These are phyloP conservation scores for Dicyrtoma fusca DNA, from an alignment of 2,888 invertebrate species.

Conservation along the genomic window DNA sequence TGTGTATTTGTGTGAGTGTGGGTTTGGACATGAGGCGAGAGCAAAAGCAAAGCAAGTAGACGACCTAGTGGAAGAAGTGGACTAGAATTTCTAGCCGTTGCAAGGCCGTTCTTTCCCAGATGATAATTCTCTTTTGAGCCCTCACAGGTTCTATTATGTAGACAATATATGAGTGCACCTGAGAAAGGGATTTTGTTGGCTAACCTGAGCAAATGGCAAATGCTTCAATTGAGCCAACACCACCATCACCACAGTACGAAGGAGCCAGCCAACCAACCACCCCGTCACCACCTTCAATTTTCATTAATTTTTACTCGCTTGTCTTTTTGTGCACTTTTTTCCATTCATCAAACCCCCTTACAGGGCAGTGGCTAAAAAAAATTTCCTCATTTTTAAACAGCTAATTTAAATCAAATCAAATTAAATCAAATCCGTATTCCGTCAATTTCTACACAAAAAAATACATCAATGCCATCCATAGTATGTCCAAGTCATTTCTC, in stretches of 20 bases:
- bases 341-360: background rate
- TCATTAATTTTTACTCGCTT: constrained; percentile 7
- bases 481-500: too few species aligned
- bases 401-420: too few species aligned
- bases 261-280: background rate
- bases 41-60: constrained; percentile 6
- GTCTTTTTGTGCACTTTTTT: background rate
- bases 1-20: background rate
- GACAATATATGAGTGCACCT: constrained; percentile 19
- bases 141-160: constrained; percentile 22
- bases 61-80: constrained; percentile 30
- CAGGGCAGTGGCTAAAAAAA: background rate
- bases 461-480: too few species aligned
- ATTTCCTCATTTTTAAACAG: too few species aligned
- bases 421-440: too few species aligned
- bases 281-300: constrained; percentile 9
- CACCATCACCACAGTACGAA: background rate
- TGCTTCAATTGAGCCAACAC: background rate
- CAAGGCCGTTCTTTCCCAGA: constrained; percentile 32
- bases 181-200: constrained; percentile 32
- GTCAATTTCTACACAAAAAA: too few species aligned
- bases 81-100: constrained; percentile 16
- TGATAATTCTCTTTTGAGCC: constrained; percentile 31
- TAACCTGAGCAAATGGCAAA: background rate
- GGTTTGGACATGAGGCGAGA: background rate